Base-by-base conservation (phyloP, 2,113 vertebrate genomes). In the Reinhardtius hippoglossoides region DNA sequence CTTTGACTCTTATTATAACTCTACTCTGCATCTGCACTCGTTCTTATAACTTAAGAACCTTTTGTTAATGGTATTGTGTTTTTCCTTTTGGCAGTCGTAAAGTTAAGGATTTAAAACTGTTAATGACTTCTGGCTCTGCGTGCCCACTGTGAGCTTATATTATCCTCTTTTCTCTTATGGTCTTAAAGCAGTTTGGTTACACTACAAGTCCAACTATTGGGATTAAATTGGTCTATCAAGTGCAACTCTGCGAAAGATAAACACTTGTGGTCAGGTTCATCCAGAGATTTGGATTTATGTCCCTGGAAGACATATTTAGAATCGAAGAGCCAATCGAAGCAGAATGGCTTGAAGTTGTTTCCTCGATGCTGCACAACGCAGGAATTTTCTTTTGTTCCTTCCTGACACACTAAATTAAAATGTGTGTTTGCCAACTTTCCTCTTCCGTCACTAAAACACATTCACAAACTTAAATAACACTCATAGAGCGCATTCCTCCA, bases 371-470 rank as follows among this genome's bases (percentile, higher is more conserved):
- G 57, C 31, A 57, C 21, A 16, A 62, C 67, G 26, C 84, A 85
- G 75, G 78, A 73, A 70, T 94, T 95, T 93, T 27, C 3, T 18
- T 62, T 23, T 73, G 26, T 27, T n/a, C 10, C 1, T 54, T 27
- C 27, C 31, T 31, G 31, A 31, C 5, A 31, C 31, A 37, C 24
- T 94, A 93, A 26, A 40, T 23, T 15, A 24, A 48, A 31, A 48
- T 54, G 9, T 52, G n/a, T 27, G 6, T 21, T 10, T 95, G 92
- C 80, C 69, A 68, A 40, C 48, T 87, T 92, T 95, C 93, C 92
- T 95, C 90, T 24, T 71, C 10, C 12, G 16, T 64, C 52, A 44
- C 18, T 57, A 18, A 73, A 90, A 88, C 75, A 86, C 87, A 78
- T 89, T 42, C 40, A 42, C 9, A 42, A 10, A 42, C 40, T 42